phyloP scores from a whole-genome alignment of 2,797 vertebrate genomes.

The Notamacropus eugenii region DNA sequence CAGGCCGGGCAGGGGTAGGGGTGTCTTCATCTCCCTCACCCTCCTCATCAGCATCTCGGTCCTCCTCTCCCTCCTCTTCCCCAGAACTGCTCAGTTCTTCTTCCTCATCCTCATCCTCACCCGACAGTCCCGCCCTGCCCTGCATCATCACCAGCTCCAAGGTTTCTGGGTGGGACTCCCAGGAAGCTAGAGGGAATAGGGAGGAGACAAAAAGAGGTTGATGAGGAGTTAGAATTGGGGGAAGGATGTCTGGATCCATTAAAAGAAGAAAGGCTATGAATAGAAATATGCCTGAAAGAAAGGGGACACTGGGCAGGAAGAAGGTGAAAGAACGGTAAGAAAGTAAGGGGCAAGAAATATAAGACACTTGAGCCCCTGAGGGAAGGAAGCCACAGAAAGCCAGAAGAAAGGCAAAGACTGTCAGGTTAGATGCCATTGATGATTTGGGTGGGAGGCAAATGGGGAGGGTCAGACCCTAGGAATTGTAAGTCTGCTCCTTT shows the following conservation, averaged over 20 bases:
- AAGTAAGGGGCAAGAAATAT: background rate
- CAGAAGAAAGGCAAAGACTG: background rate
- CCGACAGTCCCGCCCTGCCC: constrained; percentile 80
- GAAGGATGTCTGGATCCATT: background rate
- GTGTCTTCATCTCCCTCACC: constrained; percentile 84
- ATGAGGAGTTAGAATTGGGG: background rate
- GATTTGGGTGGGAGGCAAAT: background rate
- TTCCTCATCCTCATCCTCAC: constrained; percentile 85
- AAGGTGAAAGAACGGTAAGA: background rate
- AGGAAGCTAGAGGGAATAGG: constrained; percentile 84
- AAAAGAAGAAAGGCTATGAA: constrained; percentile 10
- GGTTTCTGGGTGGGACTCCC: constrained; percentile 92
- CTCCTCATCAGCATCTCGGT: constrained; percentile 89
- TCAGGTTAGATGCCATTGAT: too few relatives aligned
- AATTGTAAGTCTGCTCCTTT: background rate
- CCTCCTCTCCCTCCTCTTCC: constrained; percentile 91
- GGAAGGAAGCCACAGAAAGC: background rate
- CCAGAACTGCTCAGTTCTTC: constrained; percentile 91
- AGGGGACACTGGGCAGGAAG: background rate
- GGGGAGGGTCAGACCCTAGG: background rate
- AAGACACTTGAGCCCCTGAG: background rate
- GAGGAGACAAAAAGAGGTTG: constrained; percentile 15
- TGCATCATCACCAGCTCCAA: constrained; percentile 89
- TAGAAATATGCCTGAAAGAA: background rate
- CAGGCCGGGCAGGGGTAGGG: constrained; percentile 53